These are phyloP conservation scores for Brenthis hecate DNA, from an alignment of 2,888 invertebrate genomes.

Conservation along the genomic window DNA sequence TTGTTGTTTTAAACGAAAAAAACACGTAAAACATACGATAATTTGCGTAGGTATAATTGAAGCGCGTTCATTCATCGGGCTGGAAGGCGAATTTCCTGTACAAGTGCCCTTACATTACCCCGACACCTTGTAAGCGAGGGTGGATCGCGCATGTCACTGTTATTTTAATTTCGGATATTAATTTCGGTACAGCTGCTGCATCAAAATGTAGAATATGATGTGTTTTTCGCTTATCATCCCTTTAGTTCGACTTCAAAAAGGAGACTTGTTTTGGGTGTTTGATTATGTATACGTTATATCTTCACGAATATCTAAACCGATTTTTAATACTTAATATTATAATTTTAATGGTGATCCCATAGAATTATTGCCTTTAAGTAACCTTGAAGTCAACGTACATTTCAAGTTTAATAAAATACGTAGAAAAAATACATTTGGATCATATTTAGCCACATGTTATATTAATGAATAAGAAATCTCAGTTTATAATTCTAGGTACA, in stretches of 20 bases:
- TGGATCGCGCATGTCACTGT: slow-evolving; percentile 20
- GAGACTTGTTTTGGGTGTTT: neutral
- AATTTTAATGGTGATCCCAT: too few relatives aligned
- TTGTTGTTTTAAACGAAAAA: neutral
- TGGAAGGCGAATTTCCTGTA: slow-evolving; percentile 16
- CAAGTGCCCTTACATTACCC: slow-evolving; percentile 20
- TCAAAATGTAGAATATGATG: neutral
- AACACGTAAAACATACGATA: neutral
- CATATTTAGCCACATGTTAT: neutral
- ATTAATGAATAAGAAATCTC: neutral
- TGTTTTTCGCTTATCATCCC: slow-evolving; percentile 7
- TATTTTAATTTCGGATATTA: slow-evolving; percentile 24
- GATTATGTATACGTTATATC: too few relatives aligned
- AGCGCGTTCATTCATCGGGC: slow-evolving; percentile 20
- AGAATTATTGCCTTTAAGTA: too few relatives aligned
- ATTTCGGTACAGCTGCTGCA: slow-evolving; percentile 27
- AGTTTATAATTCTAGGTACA: too few relatives aligned
- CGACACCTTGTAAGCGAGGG: slow-evolving; percentile 18
- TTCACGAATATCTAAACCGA: too few relatives aligned
- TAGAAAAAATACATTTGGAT: too few relatives aligned
- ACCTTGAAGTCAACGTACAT: too few relatives aligned
- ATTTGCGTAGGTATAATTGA: slow-evolving; percentile 8
- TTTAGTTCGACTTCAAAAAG: neutral
- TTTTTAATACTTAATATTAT: too few relatives aligned
- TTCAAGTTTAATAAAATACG: too few relatives aligned